Percentiles rank a stretch among this genome's conserved stretches.
phyloP scores from a whole-genome alignment of 2,888 invertebrate species.

The Phymatocera aterrima region DNA sequence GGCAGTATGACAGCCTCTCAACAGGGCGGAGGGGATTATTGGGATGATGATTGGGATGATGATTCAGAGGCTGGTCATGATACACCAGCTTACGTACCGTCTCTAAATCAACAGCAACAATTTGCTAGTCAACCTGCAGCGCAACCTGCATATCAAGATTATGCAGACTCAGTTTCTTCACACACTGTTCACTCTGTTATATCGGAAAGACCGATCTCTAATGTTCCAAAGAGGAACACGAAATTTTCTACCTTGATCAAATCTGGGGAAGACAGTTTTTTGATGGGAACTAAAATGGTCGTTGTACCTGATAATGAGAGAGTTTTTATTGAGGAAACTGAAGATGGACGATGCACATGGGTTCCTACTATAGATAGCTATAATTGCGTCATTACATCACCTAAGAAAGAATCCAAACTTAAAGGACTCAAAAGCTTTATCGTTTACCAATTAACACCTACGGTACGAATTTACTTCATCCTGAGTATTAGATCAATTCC shows the following conservation, averaged over 20 bases:
- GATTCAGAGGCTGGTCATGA: conserved; percentile 86
- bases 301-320: conserved; percentile 83
- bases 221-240: conserved; percentile 82
- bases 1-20: conserved; percentile 64
- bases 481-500: background rate
- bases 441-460: conserved; percentile 96
- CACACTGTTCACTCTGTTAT: conserved; percentile 78
- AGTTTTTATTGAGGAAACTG: conserved; percentile 83
- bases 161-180: conserved; percentile 75
- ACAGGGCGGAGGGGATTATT: conserved; percentile 81
- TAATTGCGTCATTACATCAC: conserved; percentile 92
- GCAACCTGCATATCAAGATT: conserved; percentile 64
- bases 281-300: conserved; percentile 86
- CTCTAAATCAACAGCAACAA: conserved; percentile 71
- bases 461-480: conserved; percentile 75
- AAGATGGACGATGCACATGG: conserved; percentile 88
- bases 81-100: conserved; percentile 70
- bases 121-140: conserved; percentile 62
- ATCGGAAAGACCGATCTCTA: conserved; percentile 77
- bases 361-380: conserved; percentile 84
- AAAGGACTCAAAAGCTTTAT: conserved; percentile 98
- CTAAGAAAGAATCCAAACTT: conserved; percentile 97
- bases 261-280: conserved; percentile 92
- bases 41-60: conserved; percentile 94
- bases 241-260: conserved; percentile 94